Evolutionary conservation across 2,797 vertebrate genomes (phyloP).

Genomic region (Garrulus glandarius): DNA sequence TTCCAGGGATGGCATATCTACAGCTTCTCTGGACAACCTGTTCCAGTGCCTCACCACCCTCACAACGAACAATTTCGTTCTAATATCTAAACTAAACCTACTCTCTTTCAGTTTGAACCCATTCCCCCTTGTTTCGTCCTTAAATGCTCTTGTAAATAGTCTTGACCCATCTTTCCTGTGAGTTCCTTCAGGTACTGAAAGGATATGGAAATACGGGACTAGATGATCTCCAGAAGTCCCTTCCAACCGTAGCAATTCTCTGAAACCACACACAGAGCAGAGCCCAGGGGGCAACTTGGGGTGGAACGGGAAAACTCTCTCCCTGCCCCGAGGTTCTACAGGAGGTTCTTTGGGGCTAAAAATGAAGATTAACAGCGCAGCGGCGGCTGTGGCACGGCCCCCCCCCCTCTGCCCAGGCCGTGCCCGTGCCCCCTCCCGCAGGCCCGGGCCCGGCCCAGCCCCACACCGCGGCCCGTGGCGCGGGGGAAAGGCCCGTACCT

Average conservation of each 20-base stretch:
- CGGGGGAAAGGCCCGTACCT: slow-evolving; percentile 73
- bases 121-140: background rate
- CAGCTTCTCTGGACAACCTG: background rate
- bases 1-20: background rate
- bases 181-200: background rate
- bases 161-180: background rate
- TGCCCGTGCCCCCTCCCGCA: background rate
- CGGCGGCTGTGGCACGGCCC: background rate
- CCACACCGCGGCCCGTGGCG: background rate
- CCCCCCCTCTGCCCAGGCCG: background rate
- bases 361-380: too few relatives aligned
- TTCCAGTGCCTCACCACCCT: background rate
- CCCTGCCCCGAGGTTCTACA: background rate
- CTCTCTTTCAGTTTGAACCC: background rate
- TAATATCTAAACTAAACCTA: background rate
- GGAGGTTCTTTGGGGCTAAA: background rate
- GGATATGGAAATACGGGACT: background rate
- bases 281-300: accelerated
- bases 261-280: background rate
- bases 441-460: background rate
- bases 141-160: background rate
- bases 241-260: background rate
- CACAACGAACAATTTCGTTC: background rate
- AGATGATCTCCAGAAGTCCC: background rate
- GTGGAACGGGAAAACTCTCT: background rate